Conservation (phyloP, 2,113 vertebrate genomes). For the Antechinus stuartii region DNA sequence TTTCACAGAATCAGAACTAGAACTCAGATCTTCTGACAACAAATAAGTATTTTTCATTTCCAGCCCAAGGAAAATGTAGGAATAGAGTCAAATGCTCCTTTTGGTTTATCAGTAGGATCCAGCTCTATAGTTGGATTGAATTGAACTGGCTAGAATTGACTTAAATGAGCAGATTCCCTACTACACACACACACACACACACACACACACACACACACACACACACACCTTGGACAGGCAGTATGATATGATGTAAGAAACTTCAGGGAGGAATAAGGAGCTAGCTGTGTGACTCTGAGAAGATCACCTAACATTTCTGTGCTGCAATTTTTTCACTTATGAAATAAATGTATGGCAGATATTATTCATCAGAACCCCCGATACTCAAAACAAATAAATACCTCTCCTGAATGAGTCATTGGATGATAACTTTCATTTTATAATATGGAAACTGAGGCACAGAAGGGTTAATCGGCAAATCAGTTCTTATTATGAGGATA, state of each 20-base stretch:
- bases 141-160: background rate
- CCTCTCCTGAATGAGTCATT: background rate
- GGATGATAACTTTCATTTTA: background rate
- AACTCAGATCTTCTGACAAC: background rate
- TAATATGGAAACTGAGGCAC: background rate
- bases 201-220: too few species aligned
- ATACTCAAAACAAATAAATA: background rate
- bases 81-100: background rate
- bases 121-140: background rate
- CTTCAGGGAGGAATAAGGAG: background rate
- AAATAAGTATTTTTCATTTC: background rate
- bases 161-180: background rate
- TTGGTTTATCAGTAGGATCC: background rate
- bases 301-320: conserved; percentile 27
- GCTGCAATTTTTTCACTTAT: background rate
- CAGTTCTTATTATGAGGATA: background rate
- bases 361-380: background rate
- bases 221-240: background rate
- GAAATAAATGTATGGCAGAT: background rate
- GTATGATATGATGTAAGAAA: background rate
- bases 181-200: too few species aligned
- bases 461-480: background rate
- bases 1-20: background rate
- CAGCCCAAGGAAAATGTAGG: background rate
- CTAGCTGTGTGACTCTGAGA: conserved; percentile 31